phyloP scores from a whole-genome alignment of 2,113 vertebrate genomes.

The Psettodes erumei region DNA sequence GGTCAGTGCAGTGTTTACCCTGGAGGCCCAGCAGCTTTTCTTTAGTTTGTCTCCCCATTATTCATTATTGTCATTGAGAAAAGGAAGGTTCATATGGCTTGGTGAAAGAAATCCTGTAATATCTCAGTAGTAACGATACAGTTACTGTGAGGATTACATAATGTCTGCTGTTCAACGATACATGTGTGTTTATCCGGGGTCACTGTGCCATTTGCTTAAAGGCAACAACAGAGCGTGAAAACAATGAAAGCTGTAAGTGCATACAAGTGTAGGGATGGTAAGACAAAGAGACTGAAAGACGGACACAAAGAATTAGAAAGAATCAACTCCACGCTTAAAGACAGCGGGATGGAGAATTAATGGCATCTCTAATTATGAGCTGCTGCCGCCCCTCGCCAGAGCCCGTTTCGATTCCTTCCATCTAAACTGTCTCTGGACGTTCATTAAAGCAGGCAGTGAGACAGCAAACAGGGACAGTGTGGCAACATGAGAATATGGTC shows the following conservation, averaged over 20 bases:
- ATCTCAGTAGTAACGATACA: no score
- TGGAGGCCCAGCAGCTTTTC: background rate
- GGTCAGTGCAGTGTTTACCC: constrained; percentile 16
- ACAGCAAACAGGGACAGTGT: constrained; percentile 52
- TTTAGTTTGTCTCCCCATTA: background rate
- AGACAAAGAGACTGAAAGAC: constrained; percentile 9
- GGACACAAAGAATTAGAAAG: background rate
- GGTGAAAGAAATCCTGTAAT: background rate
- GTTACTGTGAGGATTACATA: background rate
- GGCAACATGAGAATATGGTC: constrained; percentile 63
- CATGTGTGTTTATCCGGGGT: background rate
- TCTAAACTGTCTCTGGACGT: constrained; percentile 72
- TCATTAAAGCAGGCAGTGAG: constrained; percentile 66
- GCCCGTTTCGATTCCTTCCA: constrained; percentile 57
- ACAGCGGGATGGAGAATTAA: constrained; percentile 49
- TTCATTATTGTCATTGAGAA: no score
- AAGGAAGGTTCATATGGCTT: background rate
- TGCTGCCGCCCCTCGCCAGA: constrained; percentile 44
- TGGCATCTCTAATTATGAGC: constrained; percentile 56
- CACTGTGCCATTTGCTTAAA: background rate
- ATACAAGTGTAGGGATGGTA: background rate
- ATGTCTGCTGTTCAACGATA: background rate
- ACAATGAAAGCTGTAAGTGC: background rate
- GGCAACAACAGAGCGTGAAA: background rate
- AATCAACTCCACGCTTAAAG: constrained; percentile 31